Percentiles rank a stretch among this genome's conserved stretches.
Evolutionary conservation across 2,113 vertebrate genomes (phyloP).

Genomic region (Pelvicachromis taeniatus): DNA sequence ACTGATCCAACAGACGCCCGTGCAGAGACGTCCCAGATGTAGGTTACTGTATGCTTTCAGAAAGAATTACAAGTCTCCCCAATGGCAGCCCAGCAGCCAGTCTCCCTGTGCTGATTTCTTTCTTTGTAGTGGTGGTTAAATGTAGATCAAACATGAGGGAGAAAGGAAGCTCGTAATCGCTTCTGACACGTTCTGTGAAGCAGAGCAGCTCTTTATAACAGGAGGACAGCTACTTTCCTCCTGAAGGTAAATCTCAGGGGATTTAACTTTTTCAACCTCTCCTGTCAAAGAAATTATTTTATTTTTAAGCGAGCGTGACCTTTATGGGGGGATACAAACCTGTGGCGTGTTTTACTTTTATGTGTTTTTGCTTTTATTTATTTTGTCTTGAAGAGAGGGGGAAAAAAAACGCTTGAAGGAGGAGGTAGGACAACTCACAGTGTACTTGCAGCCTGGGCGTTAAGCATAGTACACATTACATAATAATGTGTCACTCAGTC

Average conservation of each 20-base stretch:
- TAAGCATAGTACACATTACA: background rate
- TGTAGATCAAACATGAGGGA: constrained; percentile 59
- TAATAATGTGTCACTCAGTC: constrained; percentile 44
- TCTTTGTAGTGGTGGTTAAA: constrained; percentile 40
- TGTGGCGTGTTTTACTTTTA: background rate
- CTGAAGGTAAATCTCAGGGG: constrained; percentile 8
- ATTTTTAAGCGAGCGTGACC: background rate
- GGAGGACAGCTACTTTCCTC: constrained; percentile 4
- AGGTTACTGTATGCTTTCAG: constrained; percentile 50
- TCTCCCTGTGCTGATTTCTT: constrained; percentile 14
- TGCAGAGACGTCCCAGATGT: constrained; percentile 40
- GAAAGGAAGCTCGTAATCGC: constrained; percentile 34
- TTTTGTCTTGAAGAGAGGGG: background rate
- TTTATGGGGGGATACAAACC: background rate
- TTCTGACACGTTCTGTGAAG: constrained; percentile 50
- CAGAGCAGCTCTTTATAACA: constrained; percentile 14
- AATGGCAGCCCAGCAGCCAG: constrained; percentile 13
- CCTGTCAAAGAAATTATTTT: constrained; percentile 9
- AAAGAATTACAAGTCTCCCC: constrained; percentile 46
- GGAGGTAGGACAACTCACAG: constrained; percentile 7
- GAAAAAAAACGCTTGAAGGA: background rate
- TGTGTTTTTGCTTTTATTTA: background rate
- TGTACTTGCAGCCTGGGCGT: constrained; percentile 21
- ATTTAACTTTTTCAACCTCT: constrained; percentile 21
- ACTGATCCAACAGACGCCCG: constrained; percentile 19